Evolutionary conservation across 2,797 vertebrate genomes (phyloP).

Genomic region (Onychomys leucogaster): DNA sequence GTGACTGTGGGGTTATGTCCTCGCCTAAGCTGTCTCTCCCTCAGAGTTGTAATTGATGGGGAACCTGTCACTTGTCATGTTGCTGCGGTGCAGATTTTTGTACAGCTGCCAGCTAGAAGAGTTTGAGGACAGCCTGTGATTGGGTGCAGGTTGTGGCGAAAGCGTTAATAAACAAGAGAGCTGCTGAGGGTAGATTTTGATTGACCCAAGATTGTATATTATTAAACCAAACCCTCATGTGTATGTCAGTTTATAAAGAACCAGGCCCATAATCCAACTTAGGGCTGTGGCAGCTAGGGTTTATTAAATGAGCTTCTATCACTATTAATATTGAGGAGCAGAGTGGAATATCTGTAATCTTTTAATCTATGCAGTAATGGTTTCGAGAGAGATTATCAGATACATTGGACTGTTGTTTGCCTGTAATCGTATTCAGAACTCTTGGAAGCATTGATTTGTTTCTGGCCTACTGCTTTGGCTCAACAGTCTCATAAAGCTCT

Average conservation of each 20-base stretch:
- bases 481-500: slow-evolving; percentile 82
- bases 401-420: slow-evolving; percentile 83
- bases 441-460: slow-evolving; percentile 83
- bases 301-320: slow-evolving; percentile 83
- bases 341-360: slow-evolving; percentile 72
- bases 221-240: slow-evolving; percentile 70
- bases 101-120: slow-evolving; percentile 71
- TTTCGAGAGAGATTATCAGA: slow-evolving; percentile 71
- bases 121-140: slow-evolving; percentile 72
- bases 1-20: slow-evolving; percentile 75
- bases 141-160: slow-evolving; percentile 74
- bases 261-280: slow-evolving; percentile 73
- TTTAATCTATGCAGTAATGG: slow-evolving; percentile 79
- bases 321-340: slow-evolving; percentile 76
- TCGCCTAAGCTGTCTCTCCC: slow-evolving; percentile 65
- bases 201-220: slow-evolving; percentile 74
- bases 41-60: slow-evolving; percentile 55
- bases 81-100: slow-evolving; percentile 69
- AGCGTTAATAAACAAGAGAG: slow-evolving; percentile 65
- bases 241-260: slow-evolving; percentile 60
- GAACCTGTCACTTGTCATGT: slow-evolving; percentile 71
- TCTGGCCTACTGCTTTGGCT: slow-evolving; percentile 84
- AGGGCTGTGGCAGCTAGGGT: slow-evolving; percentile 70
- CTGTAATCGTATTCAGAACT: slow-evolving; percentile 86
- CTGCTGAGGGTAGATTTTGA: slow-evolving; percentile 76